These are phyloP conservation scores for Turdus rufiventris DNA, from an alignment of 2,113 vertebrate species.

Conservation along the genomic window DNA sequence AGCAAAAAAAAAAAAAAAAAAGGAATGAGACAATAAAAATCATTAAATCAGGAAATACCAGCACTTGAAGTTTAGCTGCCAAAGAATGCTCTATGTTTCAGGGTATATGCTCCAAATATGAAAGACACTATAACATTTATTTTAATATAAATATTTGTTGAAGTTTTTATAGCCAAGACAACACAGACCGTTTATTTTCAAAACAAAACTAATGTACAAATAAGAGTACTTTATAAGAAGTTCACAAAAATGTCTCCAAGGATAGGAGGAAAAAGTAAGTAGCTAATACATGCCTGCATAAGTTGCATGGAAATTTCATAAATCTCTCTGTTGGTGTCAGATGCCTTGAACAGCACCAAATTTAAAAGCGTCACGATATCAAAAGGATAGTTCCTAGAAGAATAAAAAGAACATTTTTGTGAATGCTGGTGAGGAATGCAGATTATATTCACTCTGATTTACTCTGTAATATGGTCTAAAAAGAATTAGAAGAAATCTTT, in stretches of 20 bases:
- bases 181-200: not conserved
- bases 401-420: slow-evolving; percentile 41
- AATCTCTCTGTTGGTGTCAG: slow-evolving; percentile 95
- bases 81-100: not conserved
- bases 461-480: not conserved
- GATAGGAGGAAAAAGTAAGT: not conserved
- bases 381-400: slow-evolving; percentile 93
- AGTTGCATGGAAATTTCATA: slow-evolving; percentile 99
- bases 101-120: not conserved
- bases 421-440: not conserved
- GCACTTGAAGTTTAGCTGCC: not conserved
- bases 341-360: slow-evolving; percentile 95
- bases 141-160: not conserved
- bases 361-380: slow-evolving; percentile 95
- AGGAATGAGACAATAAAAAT: not conserved
- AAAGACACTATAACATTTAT: not conserved
- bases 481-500: not conserved
- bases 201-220: not conserved
- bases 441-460: not conserved
- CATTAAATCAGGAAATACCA: not conserved
- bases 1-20: not conserved
- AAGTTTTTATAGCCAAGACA: not conserved
- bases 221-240: not conserved
- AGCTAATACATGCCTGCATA: slow-evolving; percentile 85
- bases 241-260: not conserved